Percentiles rank a stretch among this genome's conserved stretches.
Evolutionary conservation across 1,140 invertebrate species (phyloP).

Genomic region (Stegodyphus dumicola): DNA sequence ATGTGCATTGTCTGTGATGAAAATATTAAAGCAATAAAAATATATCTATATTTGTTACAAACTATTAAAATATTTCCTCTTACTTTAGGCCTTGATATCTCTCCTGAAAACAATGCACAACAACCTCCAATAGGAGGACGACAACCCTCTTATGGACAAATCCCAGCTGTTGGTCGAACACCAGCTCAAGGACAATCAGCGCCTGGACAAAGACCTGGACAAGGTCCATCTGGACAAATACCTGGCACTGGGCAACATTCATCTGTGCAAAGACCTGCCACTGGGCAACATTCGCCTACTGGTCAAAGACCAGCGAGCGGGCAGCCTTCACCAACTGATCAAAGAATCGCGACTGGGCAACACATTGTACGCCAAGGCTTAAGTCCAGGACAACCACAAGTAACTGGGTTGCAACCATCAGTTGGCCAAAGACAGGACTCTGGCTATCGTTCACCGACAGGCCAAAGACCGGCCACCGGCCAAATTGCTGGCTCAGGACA

Average conservation of each 20-base stretch:
- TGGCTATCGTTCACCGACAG: no score
- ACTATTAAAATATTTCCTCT: no score
- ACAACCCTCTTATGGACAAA: slow-evolving; percentile 9
- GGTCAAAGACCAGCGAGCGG: background rate
- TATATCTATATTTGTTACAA: no score
- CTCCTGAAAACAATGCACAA: background rate
- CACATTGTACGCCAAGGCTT: no score
- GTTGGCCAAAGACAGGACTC: no score
- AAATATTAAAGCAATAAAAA: no score
- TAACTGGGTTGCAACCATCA: no score
- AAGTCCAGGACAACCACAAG: no score
- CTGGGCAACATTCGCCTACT: background rate
- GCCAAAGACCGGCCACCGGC: no score
- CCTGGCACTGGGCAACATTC: background rate
- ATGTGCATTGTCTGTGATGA: no score
- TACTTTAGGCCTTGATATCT: no score
- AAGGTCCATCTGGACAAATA: background rate
- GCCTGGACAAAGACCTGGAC: background rate
- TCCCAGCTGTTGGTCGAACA: background rate
- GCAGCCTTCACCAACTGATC: background rate
- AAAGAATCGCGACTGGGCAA: background rate
- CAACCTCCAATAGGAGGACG: background rate
- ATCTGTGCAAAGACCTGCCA: background rate
- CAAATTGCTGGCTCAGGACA: background rate
- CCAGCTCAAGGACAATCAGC: background rate